Percentiles rank a stretch among this genome's conserved stretches.
Evolutionary conservation across 2,113 vertebrate genomes (phyloP).

Genomic region (Setophaga kirtlandii): DNA sequence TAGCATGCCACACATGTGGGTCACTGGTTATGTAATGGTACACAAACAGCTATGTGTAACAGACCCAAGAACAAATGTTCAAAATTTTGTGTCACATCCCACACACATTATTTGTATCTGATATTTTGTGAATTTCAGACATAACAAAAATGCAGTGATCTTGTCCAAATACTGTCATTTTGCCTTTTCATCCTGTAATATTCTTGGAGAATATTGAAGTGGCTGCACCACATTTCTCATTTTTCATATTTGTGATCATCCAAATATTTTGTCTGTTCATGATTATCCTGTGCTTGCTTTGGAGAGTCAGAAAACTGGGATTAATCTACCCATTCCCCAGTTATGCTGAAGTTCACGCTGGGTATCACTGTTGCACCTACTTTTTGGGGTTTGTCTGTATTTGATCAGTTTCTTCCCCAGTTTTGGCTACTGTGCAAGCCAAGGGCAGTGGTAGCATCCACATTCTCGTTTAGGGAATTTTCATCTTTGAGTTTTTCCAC

Average conservation of each 20-base stretch:
- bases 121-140: slow-evolving; percentile 24
- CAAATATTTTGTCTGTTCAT: slow-evolving; percentile 45
- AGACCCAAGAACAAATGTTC: slow-evolving; percentile 42
- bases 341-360: neutral
- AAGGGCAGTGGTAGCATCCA: neutral
- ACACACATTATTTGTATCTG: slow-evolving; percentile 32
- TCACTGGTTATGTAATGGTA: slow-evolving; percentile 41
- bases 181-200: slow-evolving; percentile 25
- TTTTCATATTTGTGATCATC: slow-evolving; percentile 49
- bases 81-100: slow-evolving; percentile 21
- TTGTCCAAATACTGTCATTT: slow-evolving; percentile 30
- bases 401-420: neutral
- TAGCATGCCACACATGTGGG: slow-evolving; percentile 1
- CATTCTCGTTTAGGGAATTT: neutral
- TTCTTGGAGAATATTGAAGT: slow-evolving; percentile 7
- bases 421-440: neutral
- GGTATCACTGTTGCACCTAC: neutral
- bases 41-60: slow-evolving; percentile 2
- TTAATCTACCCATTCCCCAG: neutral
- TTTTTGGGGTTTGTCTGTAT: neutral
- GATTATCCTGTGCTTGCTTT: slow-evolving; percentile 56
- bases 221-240: slow-evolving; percentile 26
- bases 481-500: neutral
- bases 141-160: slow-evolving; percentile 30
- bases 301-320: slow-evolving; percentile 27